A percentile compares a stretch with the other conserved stretches of the same genome.
These are phyloP conservation scores for Scaeva pyrastri DNA, from an alignment of 2,888 invertebrate species.

Conservation along the genomic window DNA sequence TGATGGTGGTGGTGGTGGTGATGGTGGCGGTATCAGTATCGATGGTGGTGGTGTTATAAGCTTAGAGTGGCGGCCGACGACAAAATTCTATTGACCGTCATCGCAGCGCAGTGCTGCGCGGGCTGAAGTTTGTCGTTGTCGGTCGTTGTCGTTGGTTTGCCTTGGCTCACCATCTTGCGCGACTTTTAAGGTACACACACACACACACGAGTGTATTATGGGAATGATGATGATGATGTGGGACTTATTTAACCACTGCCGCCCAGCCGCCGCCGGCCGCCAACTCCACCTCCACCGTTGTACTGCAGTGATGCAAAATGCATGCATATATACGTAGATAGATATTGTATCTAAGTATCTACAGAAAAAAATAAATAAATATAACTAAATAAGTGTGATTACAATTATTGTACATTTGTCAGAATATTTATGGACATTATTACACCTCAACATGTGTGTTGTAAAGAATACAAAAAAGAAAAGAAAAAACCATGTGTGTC, in stretches of 20 bases:
- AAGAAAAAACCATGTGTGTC: not conserved
- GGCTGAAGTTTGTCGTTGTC: conserved; percentile 3
- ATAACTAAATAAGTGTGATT: conserved; percentile 38
- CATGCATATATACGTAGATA: conserved; percentile 8
- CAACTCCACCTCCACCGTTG: no score
- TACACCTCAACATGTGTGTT: conserved; percentile 60
- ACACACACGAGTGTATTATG: no score
- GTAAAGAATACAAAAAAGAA: conserved; percentile 1
- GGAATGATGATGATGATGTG: conserved; percentile 6
- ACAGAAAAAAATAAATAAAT: not conserved
- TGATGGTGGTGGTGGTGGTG: conserved; percentile 1
- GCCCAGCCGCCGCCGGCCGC: no score
- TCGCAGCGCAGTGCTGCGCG: conserved; percentile 29
- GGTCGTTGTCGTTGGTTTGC: conserved; percentile 36
- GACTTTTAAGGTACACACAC: not conserved
- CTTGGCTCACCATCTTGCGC: conserved; percentile 57
- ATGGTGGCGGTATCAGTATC: no score
- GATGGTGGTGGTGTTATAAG: not conserved
- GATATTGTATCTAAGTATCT: not conserved
- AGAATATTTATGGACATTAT: conserved; percentile 70
- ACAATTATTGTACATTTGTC: conserved; percentile 39
- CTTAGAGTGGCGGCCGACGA: conserved; percentile 35
- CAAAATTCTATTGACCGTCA: conserved; percentile 74
- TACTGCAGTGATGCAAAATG: not conserved
- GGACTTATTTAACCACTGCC: conserved; percentile 36